phyloP scores from a whole-genome alignment of 1,140 invertebrate genomes.

The Drosophila aff. region DNA sequence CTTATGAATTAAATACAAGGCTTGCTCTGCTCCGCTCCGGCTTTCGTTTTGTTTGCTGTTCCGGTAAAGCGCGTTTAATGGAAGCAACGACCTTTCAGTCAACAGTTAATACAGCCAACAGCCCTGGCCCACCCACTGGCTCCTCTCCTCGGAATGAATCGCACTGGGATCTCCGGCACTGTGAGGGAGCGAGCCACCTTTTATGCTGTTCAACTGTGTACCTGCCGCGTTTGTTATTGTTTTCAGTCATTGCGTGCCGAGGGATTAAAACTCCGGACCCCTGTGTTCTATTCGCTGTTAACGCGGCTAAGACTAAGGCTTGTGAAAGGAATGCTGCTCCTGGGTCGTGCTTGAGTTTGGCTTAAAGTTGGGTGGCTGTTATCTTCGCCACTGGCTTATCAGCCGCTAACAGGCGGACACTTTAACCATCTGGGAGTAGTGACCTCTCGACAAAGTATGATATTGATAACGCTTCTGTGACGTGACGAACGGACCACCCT shows the following conservation, averaged over 20 bases:
- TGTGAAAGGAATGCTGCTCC: background rate
- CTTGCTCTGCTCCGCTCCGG: conserved; percentile 5
- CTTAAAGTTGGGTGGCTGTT: background rate
- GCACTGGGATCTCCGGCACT: conserved; percentile 28
- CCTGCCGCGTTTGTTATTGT: conserved; percentile 45
- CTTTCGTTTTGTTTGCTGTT: conserved; percentile 65
- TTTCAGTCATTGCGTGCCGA: conserved; percentile 26
- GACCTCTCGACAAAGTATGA: conserved; percentile 13
- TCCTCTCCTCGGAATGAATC: conserved; percentile 4
- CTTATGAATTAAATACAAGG: conserved; percentile 44
- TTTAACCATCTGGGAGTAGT: conserved; percentile 32
- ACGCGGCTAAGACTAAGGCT: background rate
- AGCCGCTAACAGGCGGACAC: background rate
- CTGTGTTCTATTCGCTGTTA: conserved; percentile 9
- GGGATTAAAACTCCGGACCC: conserved; percentile 23
- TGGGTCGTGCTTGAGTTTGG: background rate
- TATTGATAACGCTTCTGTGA: conserved; percentile 20
- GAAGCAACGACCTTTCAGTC: conserved; percentile 82
- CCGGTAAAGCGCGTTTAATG: conserved; percentile 77
- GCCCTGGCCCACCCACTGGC: conserved; percentile 18
- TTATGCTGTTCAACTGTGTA: conserved; percentile 60
- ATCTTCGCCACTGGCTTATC: conserved; percentile 28
- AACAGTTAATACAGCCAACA: conserved; percentile 55
- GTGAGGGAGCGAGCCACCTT: conserved; percentile 30
- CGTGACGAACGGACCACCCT: background rate